These are phyloP conservation scores for Ondatra zibethicus DNA, from an alignment of 2,113 vertebrate genomes.

Conservation along the genomic window DNA sequence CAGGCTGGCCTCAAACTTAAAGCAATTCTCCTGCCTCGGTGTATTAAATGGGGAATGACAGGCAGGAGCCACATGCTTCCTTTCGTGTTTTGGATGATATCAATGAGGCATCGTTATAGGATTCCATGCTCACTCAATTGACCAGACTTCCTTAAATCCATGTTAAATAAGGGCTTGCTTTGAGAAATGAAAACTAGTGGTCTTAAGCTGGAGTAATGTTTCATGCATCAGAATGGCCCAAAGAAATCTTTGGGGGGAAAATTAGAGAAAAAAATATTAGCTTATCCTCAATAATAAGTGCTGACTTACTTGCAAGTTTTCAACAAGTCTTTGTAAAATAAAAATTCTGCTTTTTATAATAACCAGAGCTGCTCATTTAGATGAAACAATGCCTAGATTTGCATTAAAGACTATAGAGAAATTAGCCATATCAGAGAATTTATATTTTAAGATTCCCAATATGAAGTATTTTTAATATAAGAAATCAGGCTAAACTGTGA, in stretches of 20 bases:
- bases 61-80: too few relatives aligned
- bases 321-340: neutral
- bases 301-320: constrained; percentile 30
- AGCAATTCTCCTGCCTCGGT: neutral
- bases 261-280: constrained; percentile 4
- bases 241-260: neutral
- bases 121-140: neutral
- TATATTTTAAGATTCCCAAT: constrained; percentile 31
- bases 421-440: constrained; percentile 35
- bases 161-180: neutral
- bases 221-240: neutral
- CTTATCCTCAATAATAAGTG: neutral
- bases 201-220: too few relatives aligned
- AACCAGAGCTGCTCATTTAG: neutral
- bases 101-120: neutral
- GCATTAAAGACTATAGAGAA: constrained; percentile 2
- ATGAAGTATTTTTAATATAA: constrained; percentile 45
- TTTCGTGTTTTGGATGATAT: neutral
- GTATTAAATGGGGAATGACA: neutral
- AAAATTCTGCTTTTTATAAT: neutral
- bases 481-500: neutral
- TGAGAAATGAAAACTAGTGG: neutral
- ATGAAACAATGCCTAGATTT: neutral
- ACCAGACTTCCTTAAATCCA: neutral
- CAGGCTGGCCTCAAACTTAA: neutral